Evolutionary conservation across 2,888 invertebrate species (phyloP).

Genomic region (Cheilosia urbana): DNA sequence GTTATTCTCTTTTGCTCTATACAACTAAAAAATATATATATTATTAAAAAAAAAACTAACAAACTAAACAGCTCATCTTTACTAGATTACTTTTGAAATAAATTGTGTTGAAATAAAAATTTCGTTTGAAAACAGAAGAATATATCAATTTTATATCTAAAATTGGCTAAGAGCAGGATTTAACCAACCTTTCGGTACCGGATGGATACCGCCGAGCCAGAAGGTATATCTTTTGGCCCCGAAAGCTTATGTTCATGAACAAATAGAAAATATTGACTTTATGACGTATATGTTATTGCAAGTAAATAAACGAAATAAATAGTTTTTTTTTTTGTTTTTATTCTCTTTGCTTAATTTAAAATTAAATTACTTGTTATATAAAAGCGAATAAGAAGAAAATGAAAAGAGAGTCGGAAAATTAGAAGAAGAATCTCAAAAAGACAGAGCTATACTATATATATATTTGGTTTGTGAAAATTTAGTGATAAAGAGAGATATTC

Average conservation of each 20-base stretch:
- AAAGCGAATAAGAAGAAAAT: conserved; percentile 14
- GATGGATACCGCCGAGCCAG: conserved; percentile 80
- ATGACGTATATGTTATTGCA: conserved; percentile 60
- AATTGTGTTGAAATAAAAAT: conserved; percentile 30
- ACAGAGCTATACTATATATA: neutral
- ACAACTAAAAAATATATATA: conserved; percentile 17
- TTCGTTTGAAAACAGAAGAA: neutral
- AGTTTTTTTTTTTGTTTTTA: conserved; percentile 7
- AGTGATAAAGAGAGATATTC: conserved; percentile 11
- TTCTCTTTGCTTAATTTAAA: conserved; percentile 17
- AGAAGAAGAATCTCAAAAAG: neutral
- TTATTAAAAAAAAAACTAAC: conserved; percentile 11
- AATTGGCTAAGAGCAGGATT: conserved; percentile 60
- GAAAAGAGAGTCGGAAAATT: neutral
- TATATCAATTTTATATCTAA: conserved; percentile 17
- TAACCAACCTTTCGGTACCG: conserved; percentile 80
- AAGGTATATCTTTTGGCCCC: conserved; percentile 80
- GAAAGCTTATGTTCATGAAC: conserved; percentile 77
- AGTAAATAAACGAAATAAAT: conserved; percentile 38
- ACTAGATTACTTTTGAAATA: conserved; percentile 1
- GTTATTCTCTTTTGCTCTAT: conserved; percentile 51
- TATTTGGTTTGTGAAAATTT: conserved; percentile 14
- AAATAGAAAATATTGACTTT: conserved; percentile 75
- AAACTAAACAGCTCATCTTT: conserved; percentile 2
- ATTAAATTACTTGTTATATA: conserved; percentile 13